Evolutionary conservation across 2,888 invertebrate genomes (phyloP), one percentile per base, ranked within the genome.

Genomic region (Drosophila rellima): DNA sequence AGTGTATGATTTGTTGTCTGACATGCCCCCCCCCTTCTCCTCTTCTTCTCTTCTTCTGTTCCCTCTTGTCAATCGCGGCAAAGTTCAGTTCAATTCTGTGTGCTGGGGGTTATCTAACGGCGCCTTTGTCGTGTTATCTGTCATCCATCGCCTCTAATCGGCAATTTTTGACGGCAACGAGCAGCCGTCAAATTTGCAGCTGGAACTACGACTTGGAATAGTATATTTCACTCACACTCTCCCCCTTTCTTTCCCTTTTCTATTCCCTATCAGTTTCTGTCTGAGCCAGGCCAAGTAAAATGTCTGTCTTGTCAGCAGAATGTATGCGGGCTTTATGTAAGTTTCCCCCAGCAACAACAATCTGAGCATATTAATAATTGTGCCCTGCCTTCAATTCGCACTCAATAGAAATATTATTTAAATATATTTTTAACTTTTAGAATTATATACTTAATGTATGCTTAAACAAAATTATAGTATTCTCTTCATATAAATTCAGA

Each of bases 1-100:
- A 71, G 70, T 86, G 71, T 80, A 72, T 83, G 75, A 74, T 82
- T 86, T 83, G 86, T 82, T 88, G 44, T 44, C 55, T 86, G 89
- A 73, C 83, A 75, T 48, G 48, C 31, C 66, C 42, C 10, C 15
- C 2, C 2, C 8, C 23, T 0, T 33, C 2, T 13, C 20, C 15
- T 5, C 20, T 20, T n/a, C n/a, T n/a, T n/a, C n/a, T n/a, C n/a
- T n/a, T n/a, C n/a, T n/a, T n/a, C n/a, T n/a, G n/a, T n/a, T n/a
- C 6, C 20, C n/a, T n/a, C 50, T 48, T 40, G 17, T 39, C 51
- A 60, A 20, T 45, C 33, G 26, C 26, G 48, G 26, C 44, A 55
- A 48, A 35, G 59, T 48, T 63, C 42, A 47, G 39, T 33, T 40
- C 35, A 23, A 35, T 54, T 60, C 13, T 23, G 7, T 18, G 31